Evolutionary conservation across 2,888 invertebrate species (phyloP).

Genomic region (Cephonodes hylas): DNA sequence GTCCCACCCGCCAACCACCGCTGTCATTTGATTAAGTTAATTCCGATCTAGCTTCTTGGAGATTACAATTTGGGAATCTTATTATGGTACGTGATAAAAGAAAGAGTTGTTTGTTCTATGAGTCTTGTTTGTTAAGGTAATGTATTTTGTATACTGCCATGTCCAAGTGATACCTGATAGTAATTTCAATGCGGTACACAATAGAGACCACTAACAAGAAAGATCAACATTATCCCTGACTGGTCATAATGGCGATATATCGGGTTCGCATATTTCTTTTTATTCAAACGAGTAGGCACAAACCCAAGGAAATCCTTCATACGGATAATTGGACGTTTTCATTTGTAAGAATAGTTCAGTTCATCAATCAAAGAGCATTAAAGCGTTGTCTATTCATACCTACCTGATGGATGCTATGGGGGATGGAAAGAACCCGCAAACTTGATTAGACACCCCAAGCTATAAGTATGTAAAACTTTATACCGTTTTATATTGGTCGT

Average conservation of each 20-base stretch:
- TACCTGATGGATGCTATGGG: background rate
- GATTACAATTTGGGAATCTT: background rate
- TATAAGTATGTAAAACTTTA: slow-evolving; percentile 5
- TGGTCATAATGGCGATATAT: too few species aligned
- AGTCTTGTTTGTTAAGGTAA: background rate
- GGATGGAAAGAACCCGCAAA: background rate
- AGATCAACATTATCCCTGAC: too few species aligned
- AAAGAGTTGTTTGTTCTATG: background rate
- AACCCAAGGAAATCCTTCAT: too few species aligned
- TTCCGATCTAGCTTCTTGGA: background rate
- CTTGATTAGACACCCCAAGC: background rate
- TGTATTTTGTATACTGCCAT: background rate
- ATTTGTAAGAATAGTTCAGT: too few species aligned
- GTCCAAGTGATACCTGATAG: too few species aligned
- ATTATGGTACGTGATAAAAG: background rate
- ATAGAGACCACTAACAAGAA: too few species aligned
- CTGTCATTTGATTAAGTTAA: background rate
- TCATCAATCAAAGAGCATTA: too few species aligned
- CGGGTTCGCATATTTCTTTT: too few species aligned
- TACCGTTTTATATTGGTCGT: slow-evolving; percentile 1
- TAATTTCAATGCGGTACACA: too few species aligned
- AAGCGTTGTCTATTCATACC: background rate
- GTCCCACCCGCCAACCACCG: background rate
- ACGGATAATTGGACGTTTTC: too few species aligned
- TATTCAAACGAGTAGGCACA: too few species aligned